phyloP scores from a whole-genome alignment of 1,140 invertebrate species.

The Tribolium castaneum region DNA sequence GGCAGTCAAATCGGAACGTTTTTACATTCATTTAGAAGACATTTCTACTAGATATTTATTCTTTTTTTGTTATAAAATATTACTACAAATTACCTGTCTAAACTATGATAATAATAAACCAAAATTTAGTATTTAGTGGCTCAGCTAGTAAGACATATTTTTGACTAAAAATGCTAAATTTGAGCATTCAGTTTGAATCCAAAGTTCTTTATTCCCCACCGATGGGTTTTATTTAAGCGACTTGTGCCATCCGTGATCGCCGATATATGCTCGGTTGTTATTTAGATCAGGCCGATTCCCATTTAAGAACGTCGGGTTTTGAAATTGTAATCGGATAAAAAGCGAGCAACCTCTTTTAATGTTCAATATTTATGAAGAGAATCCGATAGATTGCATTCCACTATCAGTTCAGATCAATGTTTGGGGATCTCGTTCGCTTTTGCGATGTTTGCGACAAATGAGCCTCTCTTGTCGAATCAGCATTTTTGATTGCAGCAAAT shows the following conservation, averaged over 20 bases:
- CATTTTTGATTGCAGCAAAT: slow-evolving; percentile 40
- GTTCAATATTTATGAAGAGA: slow-evolving; percentile 29
- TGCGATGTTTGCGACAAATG: slow-evolving; percentile 38
- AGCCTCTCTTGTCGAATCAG: slow-evolving; percentile 36
- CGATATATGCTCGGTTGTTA: slow-evolving; percentile 2
- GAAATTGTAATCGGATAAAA: slow-evolving; percentile 28
- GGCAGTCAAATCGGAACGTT: no score
- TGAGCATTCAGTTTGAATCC: not conserved
- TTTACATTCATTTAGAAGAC: no score
- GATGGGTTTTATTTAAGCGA: not conserved
- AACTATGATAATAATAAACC: no score
- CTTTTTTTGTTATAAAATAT: no score
- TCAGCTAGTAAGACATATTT: no score
- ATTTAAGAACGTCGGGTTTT: slow-evolving; percentile 5
- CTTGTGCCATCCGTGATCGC: not conserved
- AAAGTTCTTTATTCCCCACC: not conserved
- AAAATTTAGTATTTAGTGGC: no score
- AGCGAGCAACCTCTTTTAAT: slow-evolving; percentile 18
- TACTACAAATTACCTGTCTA: no score
- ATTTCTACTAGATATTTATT: no score
- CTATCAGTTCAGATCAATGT: slow-evolving; percentile 11
- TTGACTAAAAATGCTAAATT: no score
- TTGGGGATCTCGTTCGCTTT: slow-evolving; percentile 26
- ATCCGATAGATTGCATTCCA: slow-evolving; percentile 26
- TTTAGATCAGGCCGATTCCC: slow-evolving; percentile 1